phyloP scores from a whole-genome alignment of 2,113 vertebrate genomes.

The Sterna hirundo region DNA sequence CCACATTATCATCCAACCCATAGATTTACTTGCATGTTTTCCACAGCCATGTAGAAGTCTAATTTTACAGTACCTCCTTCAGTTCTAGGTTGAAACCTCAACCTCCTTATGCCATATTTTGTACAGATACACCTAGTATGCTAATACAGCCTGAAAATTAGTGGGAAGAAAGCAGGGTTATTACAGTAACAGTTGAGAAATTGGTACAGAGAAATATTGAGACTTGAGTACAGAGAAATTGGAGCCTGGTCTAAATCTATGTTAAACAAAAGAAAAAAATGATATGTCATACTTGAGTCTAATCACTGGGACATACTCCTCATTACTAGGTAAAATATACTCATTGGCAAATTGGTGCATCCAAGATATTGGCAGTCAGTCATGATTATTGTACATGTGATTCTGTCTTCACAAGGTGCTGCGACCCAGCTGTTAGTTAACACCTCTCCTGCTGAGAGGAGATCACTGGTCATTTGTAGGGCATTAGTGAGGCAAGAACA shows the following conservation, averaged over 20 bases:
- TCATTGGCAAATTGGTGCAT: background rate
- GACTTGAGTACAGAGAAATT: background rate
- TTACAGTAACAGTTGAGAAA: background rate
- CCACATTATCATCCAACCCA: background rate
- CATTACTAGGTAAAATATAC: background rate
- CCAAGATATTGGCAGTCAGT: background rate
- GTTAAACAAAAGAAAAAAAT: background rate
- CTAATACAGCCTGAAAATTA: background rate
- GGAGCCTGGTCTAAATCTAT: background rate
- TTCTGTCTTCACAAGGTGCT: background rate
- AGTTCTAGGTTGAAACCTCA: background rate
- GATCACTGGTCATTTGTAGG: background rate
- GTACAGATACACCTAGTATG: background rate
- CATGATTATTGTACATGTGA: background rate
- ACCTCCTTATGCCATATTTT: background rate
- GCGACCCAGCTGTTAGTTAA: background rate
- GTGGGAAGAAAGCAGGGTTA: background rate
- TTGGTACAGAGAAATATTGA: background rate
- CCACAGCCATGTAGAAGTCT: background rate
- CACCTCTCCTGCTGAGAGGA: background rate
- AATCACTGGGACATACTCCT: background rate
- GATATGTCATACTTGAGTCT: background rate
- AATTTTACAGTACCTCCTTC: background rate
- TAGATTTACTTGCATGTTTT: background rate
- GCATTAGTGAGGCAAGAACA: background rate